Evolutionary conservation across 2,888 invertebrate species (phyloP).

Genomic region (Megastigmus dorsalis): DNA sequence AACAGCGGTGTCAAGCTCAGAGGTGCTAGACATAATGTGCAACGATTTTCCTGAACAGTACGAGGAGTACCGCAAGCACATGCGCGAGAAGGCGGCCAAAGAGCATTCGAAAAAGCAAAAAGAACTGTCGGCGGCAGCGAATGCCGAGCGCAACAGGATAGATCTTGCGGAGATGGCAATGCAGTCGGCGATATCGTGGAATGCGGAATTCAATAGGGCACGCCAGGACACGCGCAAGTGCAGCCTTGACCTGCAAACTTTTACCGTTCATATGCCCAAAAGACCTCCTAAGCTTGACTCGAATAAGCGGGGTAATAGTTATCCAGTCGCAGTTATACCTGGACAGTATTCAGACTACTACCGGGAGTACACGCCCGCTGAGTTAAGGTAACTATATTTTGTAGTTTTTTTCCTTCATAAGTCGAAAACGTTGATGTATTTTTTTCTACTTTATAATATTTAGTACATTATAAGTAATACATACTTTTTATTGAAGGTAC

Average conservation of each 20-base stretch:
- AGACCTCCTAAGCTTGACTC: conserved; percentile 75
- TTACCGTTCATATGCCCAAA: conserved; percentile 87
- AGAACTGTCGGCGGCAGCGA: conserved; percentile 78
- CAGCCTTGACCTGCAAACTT: conserved; percentile 94
- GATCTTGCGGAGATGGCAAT: conserved; percentile 89
- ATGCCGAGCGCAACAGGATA: conserved; percentile 76
- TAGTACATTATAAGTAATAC: neutral
- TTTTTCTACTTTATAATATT: neutral
- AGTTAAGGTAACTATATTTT: conserved; percentile 76
- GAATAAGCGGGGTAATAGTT: conserved; percentile 80
- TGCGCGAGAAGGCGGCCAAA: conserved; percentile 82
- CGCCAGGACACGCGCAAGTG: conserved; percentile 85
- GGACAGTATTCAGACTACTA: conserved; percentile 97
- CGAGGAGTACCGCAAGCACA: conserved; percentile 88
- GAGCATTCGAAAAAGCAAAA: conserved; percentile 82
- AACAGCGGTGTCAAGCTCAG: conserved; percentile 93
- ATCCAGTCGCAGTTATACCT: conserved; percentile 95
- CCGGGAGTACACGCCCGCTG: conserved; percentile 83
- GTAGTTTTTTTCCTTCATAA: neutral
- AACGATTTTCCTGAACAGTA: conserved; percentile 96
- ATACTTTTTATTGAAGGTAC: conserved; percentile 77
- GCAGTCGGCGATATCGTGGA: conserved; percentile 92
- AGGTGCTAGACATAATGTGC: conserved; percentile 96
- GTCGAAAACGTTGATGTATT: too few relatives aligned
- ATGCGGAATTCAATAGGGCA: conserved; percentile 87